Evolutionary conservation across 2,113 vertebrate genomes (phyloP).

Genomic region (Speoplatyrhinus poulsoni): DNA sequence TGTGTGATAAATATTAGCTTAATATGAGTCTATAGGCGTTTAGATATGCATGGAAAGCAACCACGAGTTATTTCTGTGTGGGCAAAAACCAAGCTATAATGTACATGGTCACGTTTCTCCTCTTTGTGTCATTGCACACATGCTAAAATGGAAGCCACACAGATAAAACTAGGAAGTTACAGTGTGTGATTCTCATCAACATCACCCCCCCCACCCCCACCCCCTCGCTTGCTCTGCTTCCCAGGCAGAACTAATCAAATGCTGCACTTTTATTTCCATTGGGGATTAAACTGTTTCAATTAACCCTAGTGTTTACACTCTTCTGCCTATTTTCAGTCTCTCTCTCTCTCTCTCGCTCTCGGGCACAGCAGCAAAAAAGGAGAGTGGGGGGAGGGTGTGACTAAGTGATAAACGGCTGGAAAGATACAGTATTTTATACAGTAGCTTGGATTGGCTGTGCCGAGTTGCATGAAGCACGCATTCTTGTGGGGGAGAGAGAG

Average conservation of each 20-base stretch:
- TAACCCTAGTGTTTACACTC: conserved; percentile 27
- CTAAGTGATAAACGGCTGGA: too few relatives aligned
- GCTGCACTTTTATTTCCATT: conserved; percentile 38
- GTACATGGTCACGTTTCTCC: neutral
- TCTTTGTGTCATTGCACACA: neutral
- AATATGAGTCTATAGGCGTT: neutral
- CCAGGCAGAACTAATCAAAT: conserved; percentile 25
- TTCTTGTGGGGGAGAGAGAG: too few relatives aligned
- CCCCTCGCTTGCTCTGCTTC: neutral
- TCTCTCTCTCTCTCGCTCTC: neutral
- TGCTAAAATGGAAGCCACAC: neutral
- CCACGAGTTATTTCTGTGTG: neutral
- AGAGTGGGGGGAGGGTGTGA: too few relatives aligned
- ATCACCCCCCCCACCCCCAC: neutral
- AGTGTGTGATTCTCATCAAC: neutral
- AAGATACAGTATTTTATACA: too few relatives aligned
- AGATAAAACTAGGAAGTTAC: neutral
- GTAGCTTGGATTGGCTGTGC: neutral
- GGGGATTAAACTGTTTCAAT: conserved; percentile 48
- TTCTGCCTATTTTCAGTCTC: neutral
- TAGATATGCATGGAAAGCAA: neutral
- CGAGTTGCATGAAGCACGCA: neutral
- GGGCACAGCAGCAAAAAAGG: too few relatives aligned
- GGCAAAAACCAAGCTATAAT: neutral
- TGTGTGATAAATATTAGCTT: neutral